Evolutionary conservation across 2,113 vertebrate genomes (phyloP), one percentile per base, ranked within the genome.

Genomic region (Oreocharis arfaki): DNA sequence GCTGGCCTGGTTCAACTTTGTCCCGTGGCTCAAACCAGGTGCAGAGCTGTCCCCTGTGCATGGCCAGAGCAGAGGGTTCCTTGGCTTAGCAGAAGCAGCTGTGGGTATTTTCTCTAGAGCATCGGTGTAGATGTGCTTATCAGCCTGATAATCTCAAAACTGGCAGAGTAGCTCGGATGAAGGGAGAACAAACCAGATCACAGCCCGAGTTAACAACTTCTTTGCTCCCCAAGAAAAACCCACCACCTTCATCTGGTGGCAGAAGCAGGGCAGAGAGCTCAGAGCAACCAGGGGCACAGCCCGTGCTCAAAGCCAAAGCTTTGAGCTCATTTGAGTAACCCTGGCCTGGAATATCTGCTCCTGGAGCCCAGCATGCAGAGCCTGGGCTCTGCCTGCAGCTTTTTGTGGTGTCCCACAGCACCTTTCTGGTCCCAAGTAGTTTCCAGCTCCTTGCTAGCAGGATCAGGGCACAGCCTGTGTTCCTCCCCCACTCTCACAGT

Each of bases 11-110:
- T 2, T 74, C 24, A 5, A 4, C 18, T 55, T 47, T 21, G 39
- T 35, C 15, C 35, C 0, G 0, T 8, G 42, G 61, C 41, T 32
- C n/a, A 67, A 30, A 50, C 1, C 67, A 42, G 18, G 30, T 16
- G 18, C 28, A 20, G 74, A 33, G 17, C 41, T 6, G 3, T 14
- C 8, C 26, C 32, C 57, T 57, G 47, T 13, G 55, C 41, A 19
- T 0, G 3, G 20, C 53, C 84, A 46, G 79, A 55, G 67, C 63
- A n/a, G 57, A 3, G 9, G 20, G 3, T 2, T 64, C 53, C 77
- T 73, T n/a, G 28, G 22, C 74, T 65, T 6, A 44, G 42, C 59
- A 39, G 60, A 41, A 26, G 30, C 16, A 39, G 33, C 33, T 55
- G 57, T 4, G 8, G 37, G 5, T 26, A 5, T 70, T 87, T 76